Percentiles rank a stretch among this genome's conserved stretches.
Evolutionary conservation across 2,113 vertebrate species (phyloP).

Genomic region (Notarius quadriscutis): DNA sequence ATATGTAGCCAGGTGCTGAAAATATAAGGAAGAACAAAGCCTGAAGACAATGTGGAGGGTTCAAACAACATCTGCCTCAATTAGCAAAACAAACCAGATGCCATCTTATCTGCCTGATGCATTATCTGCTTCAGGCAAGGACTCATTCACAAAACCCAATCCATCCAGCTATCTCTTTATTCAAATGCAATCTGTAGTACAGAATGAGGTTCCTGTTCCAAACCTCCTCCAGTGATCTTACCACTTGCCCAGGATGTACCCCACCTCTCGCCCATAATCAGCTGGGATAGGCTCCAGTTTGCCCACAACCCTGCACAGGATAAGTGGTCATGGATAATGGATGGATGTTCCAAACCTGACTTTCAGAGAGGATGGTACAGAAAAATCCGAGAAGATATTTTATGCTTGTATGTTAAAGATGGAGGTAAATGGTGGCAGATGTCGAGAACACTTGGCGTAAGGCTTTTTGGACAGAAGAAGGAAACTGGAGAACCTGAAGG

Average conservation of each 20-base stretch:
- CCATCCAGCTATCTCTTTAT: constrained; percentile 14
- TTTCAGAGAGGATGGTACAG: constrained; percentile 62
- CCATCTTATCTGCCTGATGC: constrained; percentile 71
- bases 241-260: too few relatives aligned
- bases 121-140: constrained; percentile 62
- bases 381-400: background rate
- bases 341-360: constrained; percentile 42
- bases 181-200: constrained; percentile 57
- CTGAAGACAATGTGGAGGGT: background rate
- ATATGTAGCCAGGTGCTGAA: constrained; percentile 75
- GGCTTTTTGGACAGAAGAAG: background rate
- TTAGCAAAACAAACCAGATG: constrained; percentile 57
- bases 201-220: constrained; percentile 60
- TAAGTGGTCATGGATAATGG: too few relatives aligned
- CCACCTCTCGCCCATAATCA: too few relatives aligned
- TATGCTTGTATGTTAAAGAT: background rate
- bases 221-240: too few relatives aligned
- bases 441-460: background rate
- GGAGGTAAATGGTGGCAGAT: background rate
- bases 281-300: too few relatives aligned
- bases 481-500: background rate
- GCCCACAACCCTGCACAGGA: too few relatives aligned
- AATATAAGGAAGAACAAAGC: constrained; percentile 9
- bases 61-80: constrained; percentile 13
- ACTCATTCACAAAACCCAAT: constrained; percentile 66